Evolutionary conservation across 2,113 vertebrate species (phyloP).

Genomic region (Rhinolophus ferrumequinum): DNA sequence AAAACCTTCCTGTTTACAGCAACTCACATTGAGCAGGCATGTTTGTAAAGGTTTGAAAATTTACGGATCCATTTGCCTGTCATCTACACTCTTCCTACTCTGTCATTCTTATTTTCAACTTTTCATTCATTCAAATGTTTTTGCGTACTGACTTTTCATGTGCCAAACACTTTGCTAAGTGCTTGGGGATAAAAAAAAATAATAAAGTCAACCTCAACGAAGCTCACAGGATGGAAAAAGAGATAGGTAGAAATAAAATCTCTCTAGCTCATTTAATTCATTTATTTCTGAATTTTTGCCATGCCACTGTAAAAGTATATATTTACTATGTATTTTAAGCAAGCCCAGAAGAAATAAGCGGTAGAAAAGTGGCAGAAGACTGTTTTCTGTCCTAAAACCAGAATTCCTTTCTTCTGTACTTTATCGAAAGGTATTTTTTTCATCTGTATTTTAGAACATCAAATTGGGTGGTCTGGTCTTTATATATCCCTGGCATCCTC

Average conservation of each 20-base stretch:
- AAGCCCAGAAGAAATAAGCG: neutral
- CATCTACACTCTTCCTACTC: neutral
- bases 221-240: neutral
- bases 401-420: slow-evolving; percentile 8
- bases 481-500: neutral
- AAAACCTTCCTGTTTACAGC: neutral
- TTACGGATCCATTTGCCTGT: neutral
- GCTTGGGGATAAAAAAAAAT: neutral
- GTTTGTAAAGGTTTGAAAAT: neutral
- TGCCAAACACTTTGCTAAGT: neutral
- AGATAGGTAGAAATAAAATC: neutral
- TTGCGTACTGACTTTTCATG: neutral
- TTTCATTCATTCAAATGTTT: neutral
- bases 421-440: neutral
- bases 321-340: neutral
- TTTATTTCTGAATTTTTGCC: slow-evolving; percentile 2
- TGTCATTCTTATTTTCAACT: neutral
- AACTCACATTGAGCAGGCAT: neutral
- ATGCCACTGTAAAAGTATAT: neutral
- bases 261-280: neutral
- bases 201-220: neutral
- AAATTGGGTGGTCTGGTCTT: slow-evolving; percentile 31
- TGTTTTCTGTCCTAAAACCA: neutral
- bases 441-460: slow-evolving; percentile 30
- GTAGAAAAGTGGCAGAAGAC: neutral